Base-by-base conservation (phyloP, 35 echinoderm and acorn worm species). In the Anneissia japonica region DNA sequence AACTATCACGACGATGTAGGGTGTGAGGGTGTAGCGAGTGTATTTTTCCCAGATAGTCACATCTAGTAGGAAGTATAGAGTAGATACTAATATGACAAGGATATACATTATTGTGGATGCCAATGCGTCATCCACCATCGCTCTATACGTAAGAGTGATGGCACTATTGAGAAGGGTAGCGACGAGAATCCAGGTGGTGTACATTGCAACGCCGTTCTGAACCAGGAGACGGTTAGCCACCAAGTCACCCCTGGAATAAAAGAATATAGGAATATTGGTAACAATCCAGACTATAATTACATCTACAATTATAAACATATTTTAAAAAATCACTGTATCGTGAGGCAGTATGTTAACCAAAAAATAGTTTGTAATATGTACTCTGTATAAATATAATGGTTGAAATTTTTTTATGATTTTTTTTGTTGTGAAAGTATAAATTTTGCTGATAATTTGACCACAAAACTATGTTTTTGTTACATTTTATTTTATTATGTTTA, bases 151-250 rank as follows among this genome's bases (percentile, higher is more conserved):
- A 31, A 97, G 84, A 32, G 85, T 79, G 31, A 90, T 86, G 45
- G 91, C 86, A 19, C 93, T 74, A 51, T 97, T 93, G 35, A 97
- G 79, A 0, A 93, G 88, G n/a, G 91, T 90, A 23, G 94, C 94
- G 41, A 97, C 90, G 46, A 81, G 90, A 37, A 73, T 76, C 94
- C 94, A 97, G 0, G 94, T 93, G 29, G 91, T 84, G 81, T 93
- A 97, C 19, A 93, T 43, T 28, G 84, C 77, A 35, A 97, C 19
- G 39, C 94, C 94, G 77, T 97, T 97, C 45, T 93, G 94, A 36
- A 97, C 34, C 17, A 97, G 74, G 12, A 93, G 37, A 34, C 94
- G 84, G 74, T 88, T 83, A 36, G 87, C 79, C 34, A 73, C 51
- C 0, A 93, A 73, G 72, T 97, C 88, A 19, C 75, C 29, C 86